Evolutionary conservation across 2,888 invertebrate genomes (phyloP), one percentile per base, ranked within the genome.

Genomic region (Liodrosophila aerea): DNA sequence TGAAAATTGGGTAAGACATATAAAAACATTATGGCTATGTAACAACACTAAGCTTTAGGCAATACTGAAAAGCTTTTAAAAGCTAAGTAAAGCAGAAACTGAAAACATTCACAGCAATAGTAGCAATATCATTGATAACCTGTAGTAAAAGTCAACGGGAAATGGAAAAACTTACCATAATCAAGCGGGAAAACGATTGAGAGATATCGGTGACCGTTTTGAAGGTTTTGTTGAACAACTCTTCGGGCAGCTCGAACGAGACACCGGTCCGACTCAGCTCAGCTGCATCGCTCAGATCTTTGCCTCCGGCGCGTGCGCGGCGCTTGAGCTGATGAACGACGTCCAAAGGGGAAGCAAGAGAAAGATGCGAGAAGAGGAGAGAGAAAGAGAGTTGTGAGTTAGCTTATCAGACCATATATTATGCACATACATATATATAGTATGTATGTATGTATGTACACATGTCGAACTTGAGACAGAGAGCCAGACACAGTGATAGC

Each of bases 151-250:
- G n/a, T n/a, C n/a, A n/a, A n/a, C n/a, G n/a, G n/a, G n/a, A n/a
- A n/a, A n/a, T n/a, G n/a, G n/a, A 22, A 5, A 22, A 2, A 76
- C 81, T 87, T 90, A 93, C 93, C 88, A 92, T 91, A 71, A 93
- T 92, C 31, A 93, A 89, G 65, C 91, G 91, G 39, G 92, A 92
- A 46, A 93, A 85, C 13, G 92, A 87, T 75, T 92, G 91, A 11
- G 93, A 93, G 47, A 93, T 78, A 71, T 91, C 92, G 12, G 93
- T 93, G 11, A 93, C 86, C 11, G 93, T 88, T 13, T 90, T 90
- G 78, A 93, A 93, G 13, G 92, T 92, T 18, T 91, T 91, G 18
- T 92, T 92, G 67, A 93, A 92, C 1, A 93, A 87, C 64, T 91
- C 88, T 36, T 91, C 90, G 1, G 93, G 93, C 50, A 93, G 85